Conservation (phyloP, 92 coral and sea anemone species). For the Parazoanthus darwini region DNA sequence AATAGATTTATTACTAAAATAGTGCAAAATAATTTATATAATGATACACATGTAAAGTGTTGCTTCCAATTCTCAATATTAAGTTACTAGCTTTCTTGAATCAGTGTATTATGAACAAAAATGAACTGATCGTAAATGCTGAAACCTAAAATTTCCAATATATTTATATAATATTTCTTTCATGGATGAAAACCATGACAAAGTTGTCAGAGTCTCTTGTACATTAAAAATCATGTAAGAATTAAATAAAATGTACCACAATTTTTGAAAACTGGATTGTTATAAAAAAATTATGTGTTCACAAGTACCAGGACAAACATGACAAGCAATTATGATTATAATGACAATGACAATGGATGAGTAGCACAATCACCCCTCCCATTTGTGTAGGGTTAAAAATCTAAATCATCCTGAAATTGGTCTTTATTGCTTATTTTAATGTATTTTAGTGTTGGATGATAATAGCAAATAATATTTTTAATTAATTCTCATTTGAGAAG, state of each 20-base stretch:
- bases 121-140: constrained; percentile 4
- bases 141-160: not conserved
- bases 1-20: not conserved
- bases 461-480: too few relatives aligned
- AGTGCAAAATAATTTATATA: not conserved
- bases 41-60: constrained; percentile 9
- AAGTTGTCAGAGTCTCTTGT: not conserved
- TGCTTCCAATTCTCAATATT: constrained; percentile 10
- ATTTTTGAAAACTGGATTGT: constrained; percentile 2
- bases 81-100: not conserved
- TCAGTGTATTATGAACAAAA: not conserved
- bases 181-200: constrained; percentile 9
- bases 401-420: too few relatives aligned
- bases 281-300: not conserved
- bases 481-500: too few relatives aligned
- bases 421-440: too few relatives aligned
- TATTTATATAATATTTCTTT: not conserved
- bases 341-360: too few relatives aligned
- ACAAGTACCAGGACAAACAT: too few relatives aligned
- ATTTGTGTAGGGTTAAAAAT: too few relatives aligned
- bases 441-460: too few relatives aligned
- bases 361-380: too few relatives aligned
- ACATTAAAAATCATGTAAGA: too few relatives aligned
- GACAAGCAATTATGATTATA: too few relatives aligned
- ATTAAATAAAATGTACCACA: not conserved